phyloP scores from a whole-genome alignment of 2,113 vertebrate species.

The Tupaia chinensis region DNA sequence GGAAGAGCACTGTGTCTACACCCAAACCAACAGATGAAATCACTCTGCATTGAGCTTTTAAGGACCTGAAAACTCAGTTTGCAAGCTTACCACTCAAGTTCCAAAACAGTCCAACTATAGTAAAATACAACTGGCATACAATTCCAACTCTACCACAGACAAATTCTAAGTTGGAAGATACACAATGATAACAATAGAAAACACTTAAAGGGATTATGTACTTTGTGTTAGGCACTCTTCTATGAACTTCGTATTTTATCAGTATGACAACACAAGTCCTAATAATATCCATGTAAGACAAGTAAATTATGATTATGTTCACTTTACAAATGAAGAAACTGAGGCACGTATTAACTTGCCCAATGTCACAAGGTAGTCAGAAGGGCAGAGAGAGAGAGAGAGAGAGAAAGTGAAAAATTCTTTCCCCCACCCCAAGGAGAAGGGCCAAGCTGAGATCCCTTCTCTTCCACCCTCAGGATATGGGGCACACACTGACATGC shows the following conservation, averaged over 20 bases:
- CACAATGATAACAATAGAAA: not conserved
- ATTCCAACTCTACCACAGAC: not conserved
- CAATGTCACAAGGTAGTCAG: not conserved
- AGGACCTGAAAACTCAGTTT: conserved; percentile 44
- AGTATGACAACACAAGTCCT: not conserved
- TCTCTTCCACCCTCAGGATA: no score
- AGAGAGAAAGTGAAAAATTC: no score
- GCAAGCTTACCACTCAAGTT: conserved; percentile 16
- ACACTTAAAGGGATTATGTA: not conserved
- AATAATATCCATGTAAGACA: not conserved
- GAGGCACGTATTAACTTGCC: not conserved
- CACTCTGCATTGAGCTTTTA: not conserved
- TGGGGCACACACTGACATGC: no score
- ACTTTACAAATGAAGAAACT: conserved; percentile 44
- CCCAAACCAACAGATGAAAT: conserved; percentile 19
- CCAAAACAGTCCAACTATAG: conserved; percentile 40
- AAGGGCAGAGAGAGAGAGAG: no score
- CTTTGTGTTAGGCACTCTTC: not conserved
- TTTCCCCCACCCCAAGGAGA: no score
- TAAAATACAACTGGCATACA: not conserved
- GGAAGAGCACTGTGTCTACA: not conserved
- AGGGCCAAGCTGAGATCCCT: no score
- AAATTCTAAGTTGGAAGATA: not conserved
- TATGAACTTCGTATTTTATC: not conserved
- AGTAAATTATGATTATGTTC: not conserved